phyloP scores from a whole-genome alignment of 2,113 vertebrate genomes.

The Syngnathus typhle region DNA sequence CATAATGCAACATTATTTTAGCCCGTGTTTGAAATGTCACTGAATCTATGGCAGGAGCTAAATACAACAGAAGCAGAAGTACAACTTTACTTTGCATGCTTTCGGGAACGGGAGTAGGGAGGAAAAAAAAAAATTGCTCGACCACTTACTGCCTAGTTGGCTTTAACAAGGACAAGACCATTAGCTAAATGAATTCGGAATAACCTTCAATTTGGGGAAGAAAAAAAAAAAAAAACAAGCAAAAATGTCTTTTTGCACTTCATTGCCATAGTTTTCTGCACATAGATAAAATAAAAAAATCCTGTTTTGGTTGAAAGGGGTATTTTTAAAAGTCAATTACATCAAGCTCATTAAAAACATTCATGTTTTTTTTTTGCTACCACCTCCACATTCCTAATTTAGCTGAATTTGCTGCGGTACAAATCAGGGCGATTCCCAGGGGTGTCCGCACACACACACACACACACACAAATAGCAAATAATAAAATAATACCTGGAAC shows the following conservation, averaged over 20 bases:
- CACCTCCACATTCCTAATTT: constrained; percentile 15
- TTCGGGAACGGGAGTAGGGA: neutral
- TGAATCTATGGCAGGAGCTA: constrained; percentile 35
- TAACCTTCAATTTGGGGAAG: constrained; percentile 19
- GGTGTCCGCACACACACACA: constrained; percentile 30
- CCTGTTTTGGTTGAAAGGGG: neutral
- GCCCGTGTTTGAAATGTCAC: constrained; percentile 51
- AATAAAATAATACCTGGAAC: constrained; percentile 53
- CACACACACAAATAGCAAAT: constrained; percentile 12
- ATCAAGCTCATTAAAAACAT: constrained; percentile 30
- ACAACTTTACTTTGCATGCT: neutral
- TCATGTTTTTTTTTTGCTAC: constrained; percentile 15
- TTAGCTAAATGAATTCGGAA: constrained; percentile 51
- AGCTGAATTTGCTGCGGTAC: constrained; percentile 32
- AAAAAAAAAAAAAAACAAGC: neutral
- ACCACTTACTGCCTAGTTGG: constrained; percentile 42
- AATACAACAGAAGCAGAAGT: constrained; percentile 12
- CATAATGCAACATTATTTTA: constrained; percentile 33
- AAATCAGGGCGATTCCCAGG: constrained; percentile 31
- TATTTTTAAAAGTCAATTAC: constrained; percentile 16
- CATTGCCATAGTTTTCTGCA: constrained; percentile 47
- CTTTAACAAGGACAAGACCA: constrained; percentile 36
- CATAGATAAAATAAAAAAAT: neutral
- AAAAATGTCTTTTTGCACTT: constrained; percentile 28
- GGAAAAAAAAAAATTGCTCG: constrained; percentile 10